Conservation (phyloP, 2,888 invertebrate genomes). For the Phaonia tiefii region DNA sequence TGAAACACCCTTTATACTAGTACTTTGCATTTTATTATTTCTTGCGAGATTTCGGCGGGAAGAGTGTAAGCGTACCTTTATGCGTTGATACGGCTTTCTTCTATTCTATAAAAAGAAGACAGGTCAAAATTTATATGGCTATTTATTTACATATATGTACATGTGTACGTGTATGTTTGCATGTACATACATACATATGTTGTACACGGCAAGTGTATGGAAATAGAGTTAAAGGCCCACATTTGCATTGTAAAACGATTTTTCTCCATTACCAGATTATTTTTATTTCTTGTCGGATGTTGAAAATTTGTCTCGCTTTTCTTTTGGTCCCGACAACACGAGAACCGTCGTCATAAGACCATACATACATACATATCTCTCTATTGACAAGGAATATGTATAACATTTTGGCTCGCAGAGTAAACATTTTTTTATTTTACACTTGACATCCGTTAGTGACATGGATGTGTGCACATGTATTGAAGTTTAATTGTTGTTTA, state of each 20-base stretch:
- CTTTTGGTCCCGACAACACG: background rate
- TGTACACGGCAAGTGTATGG: too few relatives aligned
- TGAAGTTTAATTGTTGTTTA: too few relatives aligned
- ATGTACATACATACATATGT: too few relatives aligned
- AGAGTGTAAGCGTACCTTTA: too few relatives aligned
- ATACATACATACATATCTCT: too few relatives aligned
- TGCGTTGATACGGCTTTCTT: too few relatives aligned
- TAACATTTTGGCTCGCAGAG: conserved; percentile 2
- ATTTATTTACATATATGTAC: background rate
- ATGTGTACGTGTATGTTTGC: too few relatives aligned
- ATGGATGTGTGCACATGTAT: too few relatives aligned
- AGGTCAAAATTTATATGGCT: background rate
- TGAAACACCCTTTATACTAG: too few relatives aligned
- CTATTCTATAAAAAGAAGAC: conserved; percentile 15
- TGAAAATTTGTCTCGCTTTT: background rate
- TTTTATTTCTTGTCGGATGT: conserved; percentile 20
- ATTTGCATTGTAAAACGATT: conserved; percentile 2
- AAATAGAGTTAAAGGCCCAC: background rate
- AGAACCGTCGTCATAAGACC: background rate
- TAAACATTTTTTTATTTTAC: background rate
- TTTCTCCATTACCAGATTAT: conserved; percentile 12
- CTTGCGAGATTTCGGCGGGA: background rate
- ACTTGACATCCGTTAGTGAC: background rate
- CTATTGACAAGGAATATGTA: conserved; percentile 4
- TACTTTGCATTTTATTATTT: too few relatives aligned